Conservation (phyloP, 2,888 invertebrate genomes). For the Lagria hirta region DNA sequence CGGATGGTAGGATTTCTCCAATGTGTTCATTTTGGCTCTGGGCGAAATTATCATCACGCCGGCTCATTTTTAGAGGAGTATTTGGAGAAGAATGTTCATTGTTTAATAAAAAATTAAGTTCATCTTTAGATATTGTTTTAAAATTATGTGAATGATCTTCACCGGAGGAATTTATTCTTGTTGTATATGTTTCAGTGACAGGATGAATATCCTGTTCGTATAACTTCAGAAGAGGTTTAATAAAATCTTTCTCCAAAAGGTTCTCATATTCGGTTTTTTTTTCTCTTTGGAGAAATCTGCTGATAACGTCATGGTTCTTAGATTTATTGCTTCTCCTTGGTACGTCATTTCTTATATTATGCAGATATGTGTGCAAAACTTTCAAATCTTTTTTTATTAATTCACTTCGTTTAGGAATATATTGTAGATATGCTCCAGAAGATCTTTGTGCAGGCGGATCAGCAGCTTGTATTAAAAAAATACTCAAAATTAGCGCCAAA, state of each 20-base stretch:
- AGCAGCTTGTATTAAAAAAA: slow-evolving; percentile 52
- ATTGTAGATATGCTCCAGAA: slow-evolving; percentile 35
- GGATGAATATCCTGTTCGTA: slow-evolving; percentile 43
- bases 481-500: slow-evolving; percentile 50
- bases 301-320: slow-evolving; percentile 36
- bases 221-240: slow-evolving; percentile 47
- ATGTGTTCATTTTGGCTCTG: slow-evolving; percentile 48
- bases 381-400: slow-evolving; percentile 36
- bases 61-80: slow-evolving; percentile 7
- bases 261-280: slow-evolving; percentile 48
- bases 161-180: slow-evolving; percentile 29
- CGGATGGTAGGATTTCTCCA: slow-evolving; percentile 50
- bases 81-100: slow-evolving; percentile 31
- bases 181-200: slow-evolving; percentile 34
- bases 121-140: slow-evolving; percentile 41
- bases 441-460: slow-evolving; percentile 49
- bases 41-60: slow-evolving; percentile 35
- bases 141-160: slow-evolving; percentile 44
- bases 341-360: slow-evolving; percentile 34
- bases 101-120: slow-evolving; percentile 41
- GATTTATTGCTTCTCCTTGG: slow-evolving; percentile 5
- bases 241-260: slow-evolving; percentile 48
- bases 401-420: slow-evolving; percentile 15
- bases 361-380: slow-evolving; percentile 40
- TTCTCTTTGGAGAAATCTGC: slow-evolving; percentile 40